These are phyloP conservation scores for Siniperca undulata DNA, from an alignment of 2,797 vertebrate genomes.

Conservation along the genomic window DNA sequence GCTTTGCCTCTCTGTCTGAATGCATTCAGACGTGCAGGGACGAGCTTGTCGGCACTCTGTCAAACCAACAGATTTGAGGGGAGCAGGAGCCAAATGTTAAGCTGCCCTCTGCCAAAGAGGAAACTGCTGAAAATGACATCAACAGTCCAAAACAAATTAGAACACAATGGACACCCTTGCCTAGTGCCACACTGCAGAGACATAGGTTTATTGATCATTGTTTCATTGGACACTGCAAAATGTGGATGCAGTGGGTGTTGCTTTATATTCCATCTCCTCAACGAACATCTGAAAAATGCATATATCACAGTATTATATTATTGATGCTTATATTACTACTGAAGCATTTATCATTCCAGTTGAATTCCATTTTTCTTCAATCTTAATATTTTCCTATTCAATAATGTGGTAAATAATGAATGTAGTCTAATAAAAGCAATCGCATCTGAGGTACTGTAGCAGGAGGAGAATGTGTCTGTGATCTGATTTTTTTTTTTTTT, in stretches of 20 bases:
- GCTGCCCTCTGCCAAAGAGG: conserved; percentile 51
- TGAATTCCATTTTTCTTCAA: background rate
- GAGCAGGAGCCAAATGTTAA: conserved; percentile 55
- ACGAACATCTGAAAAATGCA: background rate
- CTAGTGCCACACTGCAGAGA: background rate
- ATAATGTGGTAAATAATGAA: conserved; percentile 2
- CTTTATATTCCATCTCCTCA: background rate
- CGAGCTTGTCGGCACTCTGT: conserved; percentile 10
- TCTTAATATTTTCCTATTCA: background rate
- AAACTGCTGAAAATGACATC: conserved; percentile 55
- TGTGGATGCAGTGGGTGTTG: background rate
- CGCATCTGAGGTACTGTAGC: background rate
- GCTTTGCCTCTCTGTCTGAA: background rate
- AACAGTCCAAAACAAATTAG: conserved; percentile 4
- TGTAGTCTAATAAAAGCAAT: background rate
- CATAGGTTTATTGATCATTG: background rate
- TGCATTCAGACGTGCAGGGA: background rate
- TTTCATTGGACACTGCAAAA: background rate
- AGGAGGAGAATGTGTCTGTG: background rate
- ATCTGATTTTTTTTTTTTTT: background rate
- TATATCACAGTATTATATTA: background rate
- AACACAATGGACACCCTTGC: background rate
- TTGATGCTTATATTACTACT: background rate
- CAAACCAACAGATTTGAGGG: conserved; percentile 63
- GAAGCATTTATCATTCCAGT: background rate